Evolutionary conservation across 1,140 invertebrate genomes (phyloP).

Genomic region (Drosophila watanabei): DNA sequence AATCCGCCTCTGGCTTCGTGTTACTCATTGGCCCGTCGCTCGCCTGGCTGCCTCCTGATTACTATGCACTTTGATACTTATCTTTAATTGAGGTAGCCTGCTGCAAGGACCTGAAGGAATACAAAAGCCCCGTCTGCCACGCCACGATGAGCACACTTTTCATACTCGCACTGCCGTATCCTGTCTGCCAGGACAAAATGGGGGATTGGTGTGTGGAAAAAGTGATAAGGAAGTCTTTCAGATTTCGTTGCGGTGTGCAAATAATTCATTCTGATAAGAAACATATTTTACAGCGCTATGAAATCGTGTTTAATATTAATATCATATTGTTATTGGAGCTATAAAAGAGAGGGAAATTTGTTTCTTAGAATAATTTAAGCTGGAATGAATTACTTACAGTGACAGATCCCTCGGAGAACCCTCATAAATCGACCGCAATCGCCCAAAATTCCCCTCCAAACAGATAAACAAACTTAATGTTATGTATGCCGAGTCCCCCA

Average conservation of each 20-base stretch:
- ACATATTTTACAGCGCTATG: neutral
- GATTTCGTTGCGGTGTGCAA: slow-evolving; percentile 9
- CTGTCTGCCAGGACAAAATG: slow-evolving; percentile 22
- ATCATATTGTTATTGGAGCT: neutral
- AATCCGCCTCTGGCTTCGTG: slow-evolving; percentile 14
- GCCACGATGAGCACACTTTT: slow-evolving; percentile 35
- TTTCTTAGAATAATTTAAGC: neutral
- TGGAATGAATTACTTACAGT: neutral
- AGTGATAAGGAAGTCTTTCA: slow-evolving; percentile 12
- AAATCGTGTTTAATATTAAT: neutral
- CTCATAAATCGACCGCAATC: slow-evolving; percentile 1
- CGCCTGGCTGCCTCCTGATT: slow-evolving; percentile 78
- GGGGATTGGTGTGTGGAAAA: slow-evolving; percentile 19
- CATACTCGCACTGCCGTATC: slow-evolving; percentile 16
- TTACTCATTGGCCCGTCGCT: slow-evolving; percentile 71
- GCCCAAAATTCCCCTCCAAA: neutral
- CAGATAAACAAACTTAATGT: slow-evolving; percentile 25
- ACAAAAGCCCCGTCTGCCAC: slow-evolving; percentile 54
- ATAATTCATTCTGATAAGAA: slow-evolving; percentile 9
- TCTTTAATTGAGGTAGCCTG: slow-evolving; percentile 81
- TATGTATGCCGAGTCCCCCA: neutral
- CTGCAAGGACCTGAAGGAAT: slow-evolving; percentile 42
- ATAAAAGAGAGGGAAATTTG: neutral
- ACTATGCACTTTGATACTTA: slow-evolving; percentile 84
- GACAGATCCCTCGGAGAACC: neutral